A percentile compares a stretch with the other conserved stretches of the same genome.
These are phyloP conservation scores for Limonius californicus DNA, from an alignment of 1,140 invertebrate species.

Conservation along the genomic window DNA sequence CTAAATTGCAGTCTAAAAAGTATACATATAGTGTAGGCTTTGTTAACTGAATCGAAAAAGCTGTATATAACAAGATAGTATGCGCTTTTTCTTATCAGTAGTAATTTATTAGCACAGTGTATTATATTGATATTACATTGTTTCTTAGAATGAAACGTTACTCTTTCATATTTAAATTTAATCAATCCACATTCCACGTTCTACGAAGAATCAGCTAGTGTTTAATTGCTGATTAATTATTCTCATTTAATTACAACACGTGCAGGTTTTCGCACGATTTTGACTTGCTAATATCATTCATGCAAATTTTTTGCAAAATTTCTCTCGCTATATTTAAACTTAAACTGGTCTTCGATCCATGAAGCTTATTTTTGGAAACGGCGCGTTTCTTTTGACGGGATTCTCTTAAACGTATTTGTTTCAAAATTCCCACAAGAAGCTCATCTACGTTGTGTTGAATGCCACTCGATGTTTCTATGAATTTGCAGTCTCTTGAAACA, in stretches of 20 bases:
- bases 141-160: too few relatives aligned
- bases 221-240: too few relatives aligned
- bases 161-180: too few relatives aligned
- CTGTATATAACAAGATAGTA: too few relatives aligned
- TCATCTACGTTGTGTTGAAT: conserved; percentile 92
- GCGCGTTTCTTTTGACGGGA: conserved; percentile 54
- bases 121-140: too few relatives aligned
- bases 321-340: conserved; percentile 72
- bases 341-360: conserved; percentile 64
- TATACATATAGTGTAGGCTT: too few relatives aligned
- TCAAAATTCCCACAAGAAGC: conserved; percentile 80
- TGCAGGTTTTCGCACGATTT: conserved; percentile 90
- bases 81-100: too few relatives aligned
- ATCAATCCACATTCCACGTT: too few relatives aligned
- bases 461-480: conserved; percentile 87
- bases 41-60: too few relatives aligned
- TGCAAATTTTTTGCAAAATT: conserved; percentile 80
- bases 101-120: too few relatives aligned
- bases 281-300: conserved; percentile 81
- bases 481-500: conserved; percentile 83
- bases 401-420: conserved; percentile 77
- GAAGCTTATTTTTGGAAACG: conserved; percentile 54
- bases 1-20: not conserved
- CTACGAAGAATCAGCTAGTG: too few relatives aligned
- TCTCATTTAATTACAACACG: conserved; percentile 63